phyloP scores from a whole-genome alignment of 1,140 invertebrate genomes.

The Lycorma delicatula region DNA sequence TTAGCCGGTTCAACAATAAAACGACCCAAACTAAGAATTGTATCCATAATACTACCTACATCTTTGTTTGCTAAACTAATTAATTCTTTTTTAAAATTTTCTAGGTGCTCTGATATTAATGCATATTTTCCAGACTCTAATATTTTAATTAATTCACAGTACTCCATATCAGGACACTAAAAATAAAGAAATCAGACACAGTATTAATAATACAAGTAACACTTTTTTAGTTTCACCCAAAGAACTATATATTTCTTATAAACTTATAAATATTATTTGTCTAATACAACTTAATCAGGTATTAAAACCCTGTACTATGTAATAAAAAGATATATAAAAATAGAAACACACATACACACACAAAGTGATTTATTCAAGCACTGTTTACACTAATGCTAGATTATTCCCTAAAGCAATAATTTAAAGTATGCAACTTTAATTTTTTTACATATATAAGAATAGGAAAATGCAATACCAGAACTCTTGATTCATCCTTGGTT shows the following conservation, averaged over 20 bases:
- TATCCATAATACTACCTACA: constrained; percentile 51
- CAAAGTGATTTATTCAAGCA: too few species aligned
- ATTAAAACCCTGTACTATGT: not conserved
- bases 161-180: constrained; percentile 53
- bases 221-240: not conserved
- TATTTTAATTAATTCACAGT: constrained; percentile 45
- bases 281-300: not conserved
- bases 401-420: too few species aligned
- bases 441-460: too few species aligned
- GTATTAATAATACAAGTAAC: not conserved
- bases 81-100: constrained; percentile 46
- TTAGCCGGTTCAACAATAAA: constrained; percentile 21
- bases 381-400: too few species aligned
- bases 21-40: constrained; percentile 45
- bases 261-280: not conserved
- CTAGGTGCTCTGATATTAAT: constrained; percentile 41
- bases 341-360: not conserved
- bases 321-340: not conserved
- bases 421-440: too few species aligned
- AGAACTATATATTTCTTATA: not conserved
- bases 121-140: constrained; percentile 45
- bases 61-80: constrained; percentile 44
- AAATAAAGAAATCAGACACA: constrained; percentile 20
- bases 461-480: too few species aligned
- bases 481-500: too few species aligned